Evolutionary conservation across 2,888 invertebrate species (phyloP).

Genomic region (Molanna angustata): DNA sequence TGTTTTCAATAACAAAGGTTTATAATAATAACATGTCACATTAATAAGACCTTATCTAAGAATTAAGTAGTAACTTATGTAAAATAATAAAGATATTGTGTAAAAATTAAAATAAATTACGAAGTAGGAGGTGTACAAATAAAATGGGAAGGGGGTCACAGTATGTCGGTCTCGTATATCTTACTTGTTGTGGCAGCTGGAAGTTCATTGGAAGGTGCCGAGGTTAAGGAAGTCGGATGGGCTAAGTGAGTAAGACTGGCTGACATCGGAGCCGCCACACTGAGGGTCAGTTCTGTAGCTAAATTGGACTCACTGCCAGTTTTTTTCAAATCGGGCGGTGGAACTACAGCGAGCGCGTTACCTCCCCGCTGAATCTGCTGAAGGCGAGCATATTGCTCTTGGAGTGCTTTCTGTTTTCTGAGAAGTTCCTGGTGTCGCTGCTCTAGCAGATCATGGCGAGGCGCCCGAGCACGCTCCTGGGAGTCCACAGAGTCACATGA

Average conservation of each 20-base stretch:
- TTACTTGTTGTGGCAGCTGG: constrained; percentile 65
- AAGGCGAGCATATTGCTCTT: constrained; percentile 87
- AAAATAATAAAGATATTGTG: no score
- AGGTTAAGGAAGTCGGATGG: constrained; percentile 34
- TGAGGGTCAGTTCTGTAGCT: constrained; percentile 77
- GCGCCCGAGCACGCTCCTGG: constrained; percentile 52
- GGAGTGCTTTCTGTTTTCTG: constrained; percentile 82
- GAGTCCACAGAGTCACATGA: constrained; percentile 76
- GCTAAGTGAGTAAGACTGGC: constrained; percentile 65
- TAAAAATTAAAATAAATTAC: not conserved
- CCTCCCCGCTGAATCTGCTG: constrained; percentile 83
- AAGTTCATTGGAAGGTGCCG: constrained; percentile 34
- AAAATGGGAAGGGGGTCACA: constrained; percentile 60
- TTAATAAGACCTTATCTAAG: no score
- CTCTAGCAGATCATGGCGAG: constrained; percentile 74
- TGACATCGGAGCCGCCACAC: constrained; percentile 52
- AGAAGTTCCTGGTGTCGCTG: constrained; percentile 85
- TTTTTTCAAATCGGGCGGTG: constrained; percentile 73
- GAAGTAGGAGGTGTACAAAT: not conserved
- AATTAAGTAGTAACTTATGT: no score
- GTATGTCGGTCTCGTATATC: constrained; percentile 91
- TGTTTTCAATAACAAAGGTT: not conserved
- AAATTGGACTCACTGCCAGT: constrained; percentile 87
- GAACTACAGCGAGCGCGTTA: constrained; percentile 59
- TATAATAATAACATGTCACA: not conserved